Conservation (phyloP, 2,797 vertebrate genomes). For the Scleropages formosus region DNA sequence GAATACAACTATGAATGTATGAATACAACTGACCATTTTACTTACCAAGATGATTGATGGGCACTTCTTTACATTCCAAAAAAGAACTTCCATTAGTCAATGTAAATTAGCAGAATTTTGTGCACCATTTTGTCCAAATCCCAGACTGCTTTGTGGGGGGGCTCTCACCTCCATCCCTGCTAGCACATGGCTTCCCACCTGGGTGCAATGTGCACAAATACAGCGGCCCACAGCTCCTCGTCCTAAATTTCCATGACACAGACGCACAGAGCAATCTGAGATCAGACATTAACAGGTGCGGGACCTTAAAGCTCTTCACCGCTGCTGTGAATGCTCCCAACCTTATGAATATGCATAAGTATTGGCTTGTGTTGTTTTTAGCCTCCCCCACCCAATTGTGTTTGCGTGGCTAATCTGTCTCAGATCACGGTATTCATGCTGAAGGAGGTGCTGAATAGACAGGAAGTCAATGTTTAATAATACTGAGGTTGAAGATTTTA, state of each 20-base stretch:
- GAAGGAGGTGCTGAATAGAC: conserved; percentile 30
- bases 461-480: conserved; percentile 32
- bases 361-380: conserved; percentile 39
- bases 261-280: conserved; percentile 44
- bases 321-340: conserved; percentile 51
- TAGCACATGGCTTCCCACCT: conserved; percentile 17
- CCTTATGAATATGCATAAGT: conserved; percentile 65
- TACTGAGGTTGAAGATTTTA: conserved; percentile 23
- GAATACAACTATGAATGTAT: too few relatives aligned
- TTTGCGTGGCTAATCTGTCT: conserved; percentile 26
- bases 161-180: too few relatives aligned
- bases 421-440: conserved; percentile 39
- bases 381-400: conserved; percentile 38
- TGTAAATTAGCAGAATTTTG: too few relatives aligned
- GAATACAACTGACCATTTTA: too few relatives aligned
- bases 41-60: too few relatives aligned
- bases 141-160: too few relatives aligned
- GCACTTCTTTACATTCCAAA: too few relatives aligned
- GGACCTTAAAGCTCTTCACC: conserved; percentile 57
- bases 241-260: conserved; percentile 35
- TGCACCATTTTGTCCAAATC: too few relatives aligned
- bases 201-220: conserved; percentile 16
- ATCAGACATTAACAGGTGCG: conserved; percentile 65
- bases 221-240: conserved; percentile 20
- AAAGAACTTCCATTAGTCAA: too few relatives aligned